A percentile compares a stretch with the other conserved stretches of the same genome.
Conservation (phyloP, 2,113 vertebrate species). For the Carettochelys insculpta region DNA sequence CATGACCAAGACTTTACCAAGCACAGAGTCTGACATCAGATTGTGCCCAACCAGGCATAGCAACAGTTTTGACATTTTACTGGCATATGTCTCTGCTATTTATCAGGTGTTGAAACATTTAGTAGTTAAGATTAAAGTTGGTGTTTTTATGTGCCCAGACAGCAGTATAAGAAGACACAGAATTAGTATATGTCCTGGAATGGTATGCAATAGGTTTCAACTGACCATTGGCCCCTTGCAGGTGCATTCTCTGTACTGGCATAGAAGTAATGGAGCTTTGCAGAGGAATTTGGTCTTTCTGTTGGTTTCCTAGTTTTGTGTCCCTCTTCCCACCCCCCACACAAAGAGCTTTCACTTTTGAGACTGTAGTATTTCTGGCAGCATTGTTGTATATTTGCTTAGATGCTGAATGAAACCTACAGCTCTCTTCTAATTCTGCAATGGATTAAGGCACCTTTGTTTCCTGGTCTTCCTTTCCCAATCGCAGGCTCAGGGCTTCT, state of each 20-base stretch:
- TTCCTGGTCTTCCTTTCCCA: background rate
- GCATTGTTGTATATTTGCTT: background rate
- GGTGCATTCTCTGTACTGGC: background rate
- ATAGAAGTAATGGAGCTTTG: background rate
- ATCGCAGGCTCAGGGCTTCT: background rate
- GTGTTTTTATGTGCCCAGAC: background rate
- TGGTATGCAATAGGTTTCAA: background rate
- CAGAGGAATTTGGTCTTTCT: background rate
- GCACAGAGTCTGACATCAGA: fast-evolving
- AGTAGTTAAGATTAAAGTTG: background rate
- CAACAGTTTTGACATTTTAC: background rate
- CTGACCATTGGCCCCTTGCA: background rate
- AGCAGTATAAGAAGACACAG: background rate
- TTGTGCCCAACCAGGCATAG: background rate
- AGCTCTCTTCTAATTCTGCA: background rate
- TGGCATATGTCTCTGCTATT: background rate
- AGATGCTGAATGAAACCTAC: background rate
- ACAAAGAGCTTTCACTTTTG: background rate
- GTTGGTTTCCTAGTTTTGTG: background rate
- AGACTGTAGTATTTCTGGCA: background rate
- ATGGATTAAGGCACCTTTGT: background rate
- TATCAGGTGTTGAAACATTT: background rate
- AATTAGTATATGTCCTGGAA: background rate
- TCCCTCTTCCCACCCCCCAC: background rate
- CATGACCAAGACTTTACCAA: fast-evolving